phyloP scores from a whole-genome alignment of 2,113 vertebrate genomes.

The Salvator merianae region DNA sequence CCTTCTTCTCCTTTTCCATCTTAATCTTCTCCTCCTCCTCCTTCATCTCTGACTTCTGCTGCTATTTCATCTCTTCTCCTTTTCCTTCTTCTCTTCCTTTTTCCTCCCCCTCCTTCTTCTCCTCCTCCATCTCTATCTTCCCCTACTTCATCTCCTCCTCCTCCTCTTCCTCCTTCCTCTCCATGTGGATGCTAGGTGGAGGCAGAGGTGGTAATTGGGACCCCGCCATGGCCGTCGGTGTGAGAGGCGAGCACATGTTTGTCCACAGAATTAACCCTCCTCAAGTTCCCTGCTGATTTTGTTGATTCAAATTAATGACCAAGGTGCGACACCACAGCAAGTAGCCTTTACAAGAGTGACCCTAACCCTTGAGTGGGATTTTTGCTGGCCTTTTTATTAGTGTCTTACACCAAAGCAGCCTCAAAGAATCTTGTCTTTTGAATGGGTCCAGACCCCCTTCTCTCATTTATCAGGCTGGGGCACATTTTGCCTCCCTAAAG shows the following conservation, averaged over 20 bases:
- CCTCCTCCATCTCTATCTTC: too few relatives aligned
- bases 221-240: background rate
- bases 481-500: background rate
- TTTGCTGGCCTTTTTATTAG: background rate
- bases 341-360: too few relatives aligned
- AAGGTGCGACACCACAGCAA: background rate
- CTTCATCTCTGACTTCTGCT: too few relatives aligned
- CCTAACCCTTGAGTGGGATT: background rate
- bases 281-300: background rate
- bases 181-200: background rate
- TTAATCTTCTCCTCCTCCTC: too few relatives aligned
- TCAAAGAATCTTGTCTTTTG: background rate
- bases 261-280: constrained; percentile 1
- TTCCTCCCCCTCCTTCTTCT: too few relatives aligned
- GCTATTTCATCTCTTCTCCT: too few relatives aligned
- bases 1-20: too few relatives aligned
- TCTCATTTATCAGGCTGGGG: background rate
- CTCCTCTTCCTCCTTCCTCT: too few relatives aligned
- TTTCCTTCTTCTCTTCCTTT: too few relatives aligned
- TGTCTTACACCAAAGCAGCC: background rate
- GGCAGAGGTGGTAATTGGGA: constrained; percentile 6
- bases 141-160: too few relatives aligned
- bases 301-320: constrained; percentile 25
- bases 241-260: constrained; percentile 8
- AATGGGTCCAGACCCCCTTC: background rate